A percentile compares a stretch with the other conserved stretches of the same genome.
These are phyloP conservation scores for Alviniconcha strummeri DNA, from an alignment of 2,888 invertebrate genomes.

Conservation along the genomic window DNA sequence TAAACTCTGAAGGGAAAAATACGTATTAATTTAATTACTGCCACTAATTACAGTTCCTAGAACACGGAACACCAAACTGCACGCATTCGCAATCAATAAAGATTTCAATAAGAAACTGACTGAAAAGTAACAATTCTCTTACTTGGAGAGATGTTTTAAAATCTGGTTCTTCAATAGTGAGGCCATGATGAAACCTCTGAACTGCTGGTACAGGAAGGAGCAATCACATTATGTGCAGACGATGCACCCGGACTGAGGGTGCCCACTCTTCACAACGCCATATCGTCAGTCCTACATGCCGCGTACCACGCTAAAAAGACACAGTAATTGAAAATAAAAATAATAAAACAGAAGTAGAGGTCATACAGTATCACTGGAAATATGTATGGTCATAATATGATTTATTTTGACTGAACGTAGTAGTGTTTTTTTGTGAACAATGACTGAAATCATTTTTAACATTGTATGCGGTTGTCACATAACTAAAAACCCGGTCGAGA, in stretches of 20 bases:
- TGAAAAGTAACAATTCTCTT: conserved; percentile 39
- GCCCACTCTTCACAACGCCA: conserved; percentile 34
- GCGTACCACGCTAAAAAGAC: conserved; percentile 19
- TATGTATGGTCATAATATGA: too few species aligned
- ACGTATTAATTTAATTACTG: too few species aligned
- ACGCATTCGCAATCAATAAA: too few species aligned
- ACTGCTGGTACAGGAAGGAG: neutral
- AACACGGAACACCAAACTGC: too few species aligned
- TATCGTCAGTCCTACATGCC: conserved; percentile 33
- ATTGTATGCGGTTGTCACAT: neutral
- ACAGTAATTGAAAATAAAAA: neutral
- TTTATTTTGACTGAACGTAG: too few species aligned
- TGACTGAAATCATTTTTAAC: neutral
- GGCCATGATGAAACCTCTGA: conserved; percentile 49
- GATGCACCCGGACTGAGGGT: conserved; percentile 22
- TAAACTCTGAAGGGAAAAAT: too few species aligned
- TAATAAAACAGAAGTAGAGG: too few species aligned
- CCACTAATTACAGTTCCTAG: too few species aligned
- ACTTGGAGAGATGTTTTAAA: conserved; percentile 65
- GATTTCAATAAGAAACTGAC: too few species aligned
- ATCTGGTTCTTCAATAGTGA: conserved; percentile 64
- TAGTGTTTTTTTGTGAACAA: too few species aligned
- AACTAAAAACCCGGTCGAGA: neutral
- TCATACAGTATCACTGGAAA: too few species aligned
- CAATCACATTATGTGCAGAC: conserved; percentile 30